phyloP scores from a whole-genome alignment of 2,113 vertebrate genomes.

The Potamarius usumacintae region DNA sequence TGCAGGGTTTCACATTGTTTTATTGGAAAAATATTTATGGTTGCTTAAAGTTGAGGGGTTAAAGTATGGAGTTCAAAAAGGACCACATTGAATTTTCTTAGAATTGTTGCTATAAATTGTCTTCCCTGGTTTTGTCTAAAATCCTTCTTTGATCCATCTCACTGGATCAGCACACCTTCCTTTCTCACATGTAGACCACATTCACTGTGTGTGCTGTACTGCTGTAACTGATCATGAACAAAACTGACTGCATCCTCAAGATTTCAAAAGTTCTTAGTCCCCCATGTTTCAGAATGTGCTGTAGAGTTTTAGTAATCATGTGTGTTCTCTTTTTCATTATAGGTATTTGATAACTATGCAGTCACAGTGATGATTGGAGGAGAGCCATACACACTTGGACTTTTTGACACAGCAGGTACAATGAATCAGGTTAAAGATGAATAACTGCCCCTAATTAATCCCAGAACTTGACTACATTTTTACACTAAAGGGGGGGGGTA shows the following conservation, averaged over 20 bases:
- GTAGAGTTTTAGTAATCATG: background rate
- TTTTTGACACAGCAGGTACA: slow-evolving; percentile 82
- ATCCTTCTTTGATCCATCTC: no score
- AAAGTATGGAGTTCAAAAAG: no score
- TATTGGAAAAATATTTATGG: background rate
- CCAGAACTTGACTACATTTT: background rate
- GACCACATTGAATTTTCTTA: no score
- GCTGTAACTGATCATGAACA: no score
- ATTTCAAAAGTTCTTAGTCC: no score
- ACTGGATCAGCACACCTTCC: no score
- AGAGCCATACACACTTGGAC: slow-evolving; percentile 93
- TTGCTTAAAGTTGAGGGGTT: background rate
- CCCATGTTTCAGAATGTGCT: background rate
- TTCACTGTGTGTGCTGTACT: no score
- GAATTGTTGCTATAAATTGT: no score
- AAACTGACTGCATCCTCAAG: no score
- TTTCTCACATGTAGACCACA: no score
- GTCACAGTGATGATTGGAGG: slow-evolving; percentile 98
- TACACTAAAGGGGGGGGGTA: background rate
- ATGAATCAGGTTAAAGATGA: background rate
- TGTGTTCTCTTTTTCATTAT: background rate
- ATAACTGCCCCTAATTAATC: background rate
- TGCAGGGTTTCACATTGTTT: background rate
- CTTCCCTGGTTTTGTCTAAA: no score
- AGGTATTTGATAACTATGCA: slow-evolving; percentile 92